Base-by-base conservation (phyloP, 1,140 invertebrate genomes). In the Leptinotarsa undecemlineata region DNA sequence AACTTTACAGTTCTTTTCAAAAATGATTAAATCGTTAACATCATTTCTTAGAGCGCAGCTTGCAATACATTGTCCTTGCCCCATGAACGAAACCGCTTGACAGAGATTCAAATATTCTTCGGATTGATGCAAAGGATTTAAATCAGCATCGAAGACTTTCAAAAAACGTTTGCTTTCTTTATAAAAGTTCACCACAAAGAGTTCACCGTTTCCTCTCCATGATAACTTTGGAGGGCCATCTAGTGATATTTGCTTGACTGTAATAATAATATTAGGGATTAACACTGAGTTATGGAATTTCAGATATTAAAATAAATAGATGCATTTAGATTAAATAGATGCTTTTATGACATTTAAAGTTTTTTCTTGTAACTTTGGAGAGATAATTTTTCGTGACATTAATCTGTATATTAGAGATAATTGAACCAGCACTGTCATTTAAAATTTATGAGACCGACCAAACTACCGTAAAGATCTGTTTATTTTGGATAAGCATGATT, bases 181-280 rank as follows among this genome's bases (percentile, higher is more conserved):
- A 71, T 72, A 79, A 67, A 74, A 81, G 33, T 81, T 81, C 21
- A 81, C 51, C 4, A 76, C 80, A 70, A 81, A 81, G 67, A 74
- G 68, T 77, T 80, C 79, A 23, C 80, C 80, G 71, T 81, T 81
- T 4, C 76, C 79, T 15, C 80, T 76, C 80, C 80, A 81, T 15
- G 79, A 80, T 47, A 81, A 76, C 60, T 26, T 61, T 8, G 80
- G 80, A 14, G 68, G 48, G n/a, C 42, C 48, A 15, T 48, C 48
- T 20, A 20, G 5, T n/a, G 15, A 26, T 42, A 63, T 33, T 72
- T 72, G 21, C 13, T n/a, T 14, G 13, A 21, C 51, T 73, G 60
- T 60, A 74, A 64, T 14, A 23, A 63, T 71, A 6, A 60, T 33
- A 33, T 33, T 33, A 33, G 1, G 33, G 8, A 33, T 33, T 33